Evolutionary conservation across 2,888 invertebrate species (phyloP).

Genomic region (Tetrapedia diversipes): DNA sequence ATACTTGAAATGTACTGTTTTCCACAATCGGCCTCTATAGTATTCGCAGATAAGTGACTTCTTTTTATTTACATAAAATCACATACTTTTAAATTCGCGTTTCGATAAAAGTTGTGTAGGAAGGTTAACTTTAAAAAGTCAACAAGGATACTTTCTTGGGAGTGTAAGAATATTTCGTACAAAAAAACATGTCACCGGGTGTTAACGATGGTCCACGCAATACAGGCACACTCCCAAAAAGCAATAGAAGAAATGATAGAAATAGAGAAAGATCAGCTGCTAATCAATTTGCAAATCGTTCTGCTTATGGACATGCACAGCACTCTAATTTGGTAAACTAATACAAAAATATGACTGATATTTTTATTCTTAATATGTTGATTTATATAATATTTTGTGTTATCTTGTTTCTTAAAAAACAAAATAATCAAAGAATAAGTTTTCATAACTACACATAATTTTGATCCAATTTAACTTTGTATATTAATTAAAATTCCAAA

Average conservation of each 20-base stretch:
- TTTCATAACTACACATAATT: background rate
- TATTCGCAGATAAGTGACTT: constrained; percentile 36
- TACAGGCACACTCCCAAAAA: constrained; percentile 80
- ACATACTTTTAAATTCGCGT: constrained; percentile 14
- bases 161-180: constrained; percentile 35
- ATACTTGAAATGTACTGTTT: constrained; percentile 21
- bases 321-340: constrained; percentile 77
- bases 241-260: constrained; percentile 77
- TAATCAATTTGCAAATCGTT: constrained; percentile 68
- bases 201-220: constrained; percentile 76
- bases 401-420: background rate
- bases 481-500: constrained; percentile 1
- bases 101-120: constrained; percentile 29
- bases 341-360: constrained; percentile 21
- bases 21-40: constrained; percentile 18
- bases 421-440: background rate
- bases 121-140: constrained; percentile 52
- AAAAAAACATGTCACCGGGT: constrained; percentile 75
- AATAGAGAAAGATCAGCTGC: constrained; percentile 74
- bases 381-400: background rate
- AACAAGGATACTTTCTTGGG: constrained; percentile 34
- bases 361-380: constrained; percentile 16
- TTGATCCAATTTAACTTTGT: background rate
- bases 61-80: background rate
- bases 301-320: constrained; percentile 61